Evolutionary conservation across 2,113 vertebrate species (phyloP).

Genomic region (Cervus canadensis): DNA sequence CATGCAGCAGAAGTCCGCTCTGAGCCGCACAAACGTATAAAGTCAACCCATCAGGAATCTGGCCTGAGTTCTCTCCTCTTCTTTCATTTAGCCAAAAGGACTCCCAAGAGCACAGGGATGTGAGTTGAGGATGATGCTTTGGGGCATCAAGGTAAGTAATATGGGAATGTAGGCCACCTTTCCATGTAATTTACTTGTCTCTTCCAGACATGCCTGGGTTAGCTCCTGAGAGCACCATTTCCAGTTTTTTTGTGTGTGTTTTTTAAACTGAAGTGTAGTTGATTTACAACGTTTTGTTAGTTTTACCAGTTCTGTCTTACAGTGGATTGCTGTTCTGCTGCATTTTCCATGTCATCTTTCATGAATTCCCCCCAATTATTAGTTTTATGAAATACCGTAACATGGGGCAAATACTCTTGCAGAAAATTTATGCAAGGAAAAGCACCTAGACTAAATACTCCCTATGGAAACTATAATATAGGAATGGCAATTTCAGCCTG

Average conservation of each 20-base stretch:
- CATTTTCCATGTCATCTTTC: neutral
- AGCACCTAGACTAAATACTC: neutral
- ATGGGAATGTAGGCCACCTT: neutral
- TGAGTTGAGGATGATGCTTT: neutral
- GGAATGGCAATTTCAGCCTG: neutral
- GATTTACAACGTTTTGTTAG: neutral
- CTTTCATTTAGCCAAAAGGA: neutral
- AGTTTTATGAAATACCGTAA: neutral
- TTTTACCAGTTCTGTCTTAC: neutral
- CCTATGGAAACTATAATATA: neutral
- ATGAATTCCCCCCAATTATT: neutral
- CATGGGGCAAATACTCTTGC: neutral
- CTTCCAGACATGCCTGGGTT: neutral
- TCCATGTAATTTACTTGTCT: neutral
- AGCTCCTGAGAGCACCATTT: neutral
- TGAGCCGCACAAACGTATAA: fast-evolving
- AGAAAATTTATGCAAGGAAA: neutral
- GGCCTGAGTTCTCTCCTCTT: neutral
- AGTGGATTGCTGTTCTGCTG: neutral
- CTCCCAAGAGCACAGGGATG: neutral
- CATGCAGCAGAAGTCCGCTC: fast-evolving
- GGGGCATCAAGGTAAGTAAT: neutral
- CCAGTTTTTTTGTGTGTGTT: neutral
- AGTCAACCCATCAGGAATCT: neutral
- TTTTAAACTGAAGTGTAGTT: neutral